Percentiles rank a stretch among this genome's conserved stretches.
Evolutionary conservation across 2,888 invertebrate genomes (phyloP).

Genomic region (Drymonia ruficornis): DNA sequence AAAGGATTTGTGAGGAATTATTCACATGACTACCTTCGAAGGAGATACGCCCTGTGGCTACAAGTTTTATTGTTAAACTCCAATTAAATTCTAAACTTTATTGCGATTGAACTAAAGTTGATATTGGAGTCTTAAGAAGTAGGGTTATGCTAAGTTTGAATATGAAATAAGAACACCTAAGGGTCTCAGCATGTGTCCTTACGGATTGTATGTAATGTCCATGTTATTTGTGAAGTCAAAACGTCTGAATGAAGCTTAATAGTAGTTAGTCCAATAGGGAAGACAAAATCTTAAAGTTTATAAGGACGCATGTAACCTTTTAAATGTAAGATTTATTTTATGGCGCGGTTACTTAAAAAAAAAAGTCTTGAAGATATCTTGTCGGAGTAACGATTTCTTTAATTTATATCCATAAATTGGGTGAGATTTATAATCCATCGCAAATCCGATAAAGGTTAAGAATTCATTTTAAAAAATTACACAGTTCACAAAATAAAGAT

Average conservation of each 20-base stretch:
- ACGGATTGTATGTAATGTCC: conserved; percentile 68
- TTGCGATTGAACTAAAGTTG: conserved; percentile 15
- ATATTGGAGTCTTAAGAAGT: conserved; percentile 19
- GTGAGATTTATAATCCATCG: neutral
- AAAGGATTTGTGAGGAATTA: conserved; percentile 80
- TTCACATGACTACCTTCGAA: conserved; percentile 78
- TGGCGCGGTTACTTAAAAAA: no score
- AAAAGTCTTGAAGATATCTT: no score
- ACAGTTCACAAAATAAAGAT: conserved; percentile 28
- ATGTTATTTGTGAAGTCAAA: conserved; percentile 58
- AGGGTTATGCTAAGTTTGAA: conserved; percentile 36
- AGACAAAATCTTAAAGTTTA: no score
- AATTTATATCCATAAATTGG: neutral
- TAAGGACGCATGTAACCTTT: conserved; percentile 22
- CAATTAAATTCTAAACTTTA: conserved; percentile 31
- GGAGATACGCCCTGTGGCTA: conserved; percentile 84
- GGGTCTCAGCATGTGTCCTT: conserved; percentile 76
- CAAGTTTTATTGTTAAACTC: conserved; percentile 37
- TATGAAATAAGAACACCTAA: conserved; percentile 71
- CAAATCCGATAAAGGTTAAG: neutral
- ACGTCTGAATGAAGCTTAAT: conserved; percentile 38
- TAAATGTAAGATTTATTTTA: neutral
- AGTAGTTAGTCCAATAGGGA: conserved; percentile 19
- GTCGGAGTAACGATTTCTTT: neutral
- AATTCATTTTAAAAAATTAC: neutral